phyloP scores from a whole-genome alignment of 2,888 invertebrate species.

The Amphipyra tragopoginis region DNA sequence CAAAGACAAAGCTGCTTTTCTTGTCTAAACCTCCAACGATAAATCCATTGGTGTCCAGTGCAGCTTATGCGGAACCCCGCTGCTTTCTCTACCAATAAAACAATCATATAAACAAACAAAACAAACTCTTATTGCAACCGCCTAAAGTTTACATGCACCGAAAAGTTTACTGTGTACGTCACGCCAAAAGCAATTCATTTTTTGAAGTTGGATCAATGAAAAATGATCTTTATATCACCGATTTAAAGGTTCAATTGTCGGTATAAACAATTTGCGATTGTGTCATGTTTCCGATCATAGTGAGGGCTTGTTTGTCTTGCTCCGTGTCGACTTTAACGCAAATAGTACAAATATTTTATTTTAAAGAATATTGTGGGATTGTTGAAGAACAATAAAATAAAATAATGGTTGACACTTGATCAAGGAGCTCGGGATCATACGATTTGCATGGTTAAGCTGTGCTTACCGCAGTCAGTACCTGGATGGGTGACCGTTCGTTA shows the following conservation, averaged over 20 bases:
- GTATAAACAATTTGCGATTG: conserved; percentile 41
- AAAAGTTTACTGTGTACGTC: conserved; percentile 40
- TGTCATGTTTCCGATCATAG: conserved; percentile 57
- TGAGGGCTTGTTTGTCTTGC: conserved; percentile 61
- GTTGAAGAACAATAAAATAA: too few relatives aligned
- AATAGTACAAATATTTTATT: conserved; percentile 56
- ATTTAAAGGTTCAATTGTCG: conserved; percentile 37
- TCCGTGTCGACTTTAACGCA: conserved; percentile 59
- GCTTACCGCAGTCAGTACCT: too few relatives aligned
- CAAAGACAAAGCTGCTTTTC: conserved; percentile 83
- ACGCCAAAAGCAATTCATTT: conserved; percentile 50
- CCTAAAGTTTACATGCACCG: conserved; percentile 16
- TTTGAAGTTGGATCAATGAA: conserved; percentile 38
- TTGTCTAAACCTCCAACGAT: conserved; percentile 82
- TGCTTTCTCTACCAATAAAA: conserved; percentile 55
- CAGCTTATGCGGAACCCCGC: conserved; percentile 73
- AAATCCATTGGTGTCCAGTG: conserved; percentile 84
- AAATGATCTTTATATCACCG: conserved; percentile 35
- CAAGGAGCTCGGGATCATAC: too few relatives aligned
- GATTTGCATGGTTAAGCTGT: too few relatives aligned
- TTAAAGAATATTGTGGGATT: conserved; percentile 15
- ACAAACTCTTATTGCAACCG: conserved; percentile 15
- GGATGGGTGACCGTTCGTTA: too few relatives aligned
- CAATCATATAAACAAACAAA: conserved; percentile 24
- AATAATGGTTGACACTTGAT: too few relatives aligned